Conservation (phyloP, 2,113 vertebrate species). For the Heterochromis multidens region DNA sequence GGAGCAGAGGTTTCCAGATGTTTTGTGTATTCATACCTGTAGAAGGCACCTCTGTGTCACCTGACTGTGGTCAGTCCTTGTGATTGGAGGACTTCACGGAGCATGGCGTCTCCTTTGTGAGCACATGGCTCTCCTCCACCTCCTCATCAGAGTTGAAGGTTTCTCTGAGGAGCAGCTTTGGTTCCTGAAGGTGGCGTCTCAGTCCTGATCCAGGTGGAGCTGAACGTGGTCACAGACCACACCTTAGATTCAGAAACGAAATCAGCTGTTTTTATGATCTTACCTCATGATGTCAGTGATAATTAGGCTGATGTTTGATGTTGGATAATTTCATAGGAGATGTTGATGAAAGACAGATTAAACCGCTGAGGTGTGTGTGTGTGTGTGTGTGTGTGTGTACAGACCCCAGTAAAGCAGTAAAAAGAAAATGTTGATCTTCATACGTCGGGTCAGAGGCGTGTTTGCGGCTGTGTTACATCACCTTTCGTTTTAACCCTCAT, state of each 20-base stretch:
- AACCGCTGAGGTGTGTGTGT: too few species aligned
- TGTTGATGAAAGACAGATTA: too few species aligned
- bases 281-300: not conserved
- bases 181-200: not conserved
- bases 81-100: not conserved
- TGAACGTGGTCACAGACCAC: not conserved
- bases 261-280: not conserved
- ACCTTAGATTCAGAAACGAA: not conserved
- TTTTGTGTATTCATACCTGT: not conserved
- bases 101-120: not conserved
- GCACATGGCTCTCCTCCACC: not conserved
- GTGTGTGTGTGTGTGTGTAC: too few species aligned
- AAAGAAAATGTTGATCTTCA: not conserved
- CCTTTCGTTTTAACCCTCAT: too few species aligned
- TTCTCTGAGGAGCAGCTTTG: not conserved
- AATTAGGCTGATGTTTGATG: not conserved
- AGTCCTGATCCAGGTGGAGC: not conserved
- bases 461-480: not conserved
- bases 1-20: not conserved
- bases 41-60: not conserved
- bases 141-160: not conserved
- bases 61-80: not conserved
- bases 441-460: not conserved
- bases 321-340: not conserved
- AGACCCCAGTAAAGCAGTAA: too few species aligned